Conservation (phyloP, 2,113 vertebrate genomes). For the Mormoops blainvillei region DNA sequence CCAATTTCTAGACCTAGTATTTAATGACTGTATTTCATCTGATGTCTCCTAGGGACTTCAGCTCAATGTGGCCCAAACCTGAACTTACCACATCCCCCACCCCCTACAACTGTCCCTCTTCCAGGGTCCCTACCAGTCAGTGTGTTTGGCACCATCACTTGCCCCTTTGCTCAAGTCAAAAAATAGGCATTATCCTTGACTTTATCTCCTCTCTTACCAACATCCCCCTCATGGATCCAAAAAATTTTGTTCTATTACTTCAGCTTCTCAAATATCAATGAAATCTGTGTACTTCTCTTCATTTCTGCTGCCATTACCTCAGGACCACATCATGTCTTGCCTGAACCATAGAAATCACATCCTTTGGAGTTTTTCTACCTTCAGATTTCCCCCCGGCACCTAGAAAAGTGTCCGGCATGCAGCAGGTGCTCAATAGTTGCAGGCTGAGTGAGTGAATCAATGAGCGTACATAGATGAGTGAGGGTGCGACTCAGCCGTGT, state of each 20-base stretch:
- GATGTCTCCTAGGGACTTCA: not conserved
- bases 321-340: not conserved
- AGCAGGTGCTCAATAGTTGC: not conserved
- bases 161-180: not conserved
- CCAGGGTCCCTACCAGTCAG: not conserved
- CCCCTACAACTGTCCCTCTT: not conserved
- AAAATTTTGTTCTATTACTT: not conserved
- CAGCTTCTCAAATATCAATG: not conserved
- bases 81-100: not conserved
- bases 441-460: not conserved
- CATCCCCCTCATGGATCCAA: not conserved
- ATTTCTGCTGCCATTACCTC: not conserved
- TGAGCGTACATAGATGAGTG: not conserved
- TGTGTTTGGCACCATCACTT: not conserved
- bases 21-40: not conserved
- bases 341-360: not conserved
- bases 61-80: not conserved
- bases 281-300: not conserved
- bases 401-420: too few relatives aligned
- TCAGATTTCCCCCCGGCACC: too few relatives aligned
- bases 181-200: not conserved
- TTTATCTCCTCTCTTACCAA: not conserved
- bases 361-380: not conserved
- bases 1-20: not conserved
- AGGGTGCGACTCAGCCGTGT: not conserved